Conservation (phyloP, 2,113 vertebrate species). For the Hemiscyllium ocellatum region DNA sequence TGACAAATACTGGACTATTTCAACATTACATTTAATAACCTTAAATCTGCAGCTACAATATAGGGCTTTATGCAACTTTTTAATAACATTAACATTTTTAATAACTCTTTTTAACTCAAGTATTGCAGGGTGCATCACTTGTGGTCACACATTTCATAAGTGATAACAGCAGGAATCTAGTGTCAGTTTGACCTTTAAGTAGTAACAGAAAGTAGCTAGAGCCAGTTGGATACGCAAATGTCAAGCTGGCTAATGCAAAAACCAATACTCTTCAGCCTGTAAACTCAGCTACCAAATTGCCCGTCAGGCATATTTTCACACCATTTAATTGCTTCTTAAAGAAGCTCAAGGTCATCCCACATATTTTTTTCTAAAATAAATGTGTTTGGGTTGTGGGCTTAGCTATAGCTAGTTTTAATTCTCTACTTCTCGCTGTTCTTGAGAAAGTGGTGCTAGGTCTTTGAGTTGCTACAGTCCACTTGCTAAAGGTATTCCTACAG, state of each 20-base stretch:
- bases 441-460: background rate
- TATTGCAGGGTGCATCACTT: background rate
- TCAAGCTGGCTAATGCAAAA: background rate
- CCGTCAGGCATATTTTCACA: background rate
- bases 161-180: background rate
- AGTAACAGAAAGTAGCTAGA: background rate
- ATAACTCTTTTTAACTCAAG: background rate
- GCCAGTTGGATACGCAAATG: background rate
- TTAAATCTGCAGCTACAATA: background rate
- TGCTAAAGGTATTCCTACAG: background rate
- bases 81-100: background rate
- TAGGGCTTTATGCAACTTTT: background rate
- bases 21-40: slow-evolving; percentile 16
- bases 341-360: background rate
- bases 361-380: background rate
- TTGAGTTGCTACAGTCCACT: background rate
- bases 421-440: background rate
- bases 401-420: background rate
- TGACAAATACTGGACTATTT: background rate
- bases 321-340: background rate
- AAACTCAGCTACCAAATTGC: background rate
- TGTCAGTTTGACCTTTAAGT: background rate
- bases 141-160: background rate
- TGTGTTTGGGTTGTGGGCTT: background rate
- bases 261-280: background rate